Percentiles rank a stretch among this genome's conserved stretches.
Evolutionary conservation across 1,140 invertebrate species (phyloP).

Genomic region (Agraylea sexmaculata): DNA sequence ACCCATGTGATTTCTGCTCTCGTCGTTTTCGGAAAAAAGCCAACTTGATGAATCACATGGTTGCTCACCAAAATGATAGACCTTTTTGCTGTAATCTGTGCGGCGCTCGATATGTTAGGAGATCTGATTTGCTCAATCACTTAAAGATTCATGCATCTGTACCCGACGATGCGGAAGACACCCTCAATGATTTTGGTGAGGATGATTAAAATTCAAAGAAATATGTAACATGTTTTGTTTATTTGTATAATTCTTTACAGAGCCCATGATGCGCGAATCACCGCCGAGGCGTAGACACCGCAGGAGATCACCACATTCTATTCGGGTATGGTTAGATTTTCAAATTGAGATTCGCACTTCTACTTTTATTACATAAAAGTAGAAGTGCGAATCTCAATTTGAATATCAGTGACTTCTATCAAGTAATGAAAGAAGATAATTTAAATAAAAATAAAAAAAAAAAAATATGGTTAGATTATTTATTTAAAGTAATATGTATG

Average conservation of each 20-base stretch:
- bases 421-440: too few species aligned
- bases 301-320: too few species aligned
- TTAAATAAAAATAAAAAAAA: too few species aligned
- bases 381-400: too few species aligned
- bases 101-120: slow-evolving; percentile 61
- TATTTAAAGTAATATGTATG: too few species aligned
- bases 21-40: slow-evolving; percentile 70
- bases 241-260: slow-evolving; percentile 2
- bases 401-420: too few species aligned
- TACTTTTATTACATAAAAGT: too few species aligned
- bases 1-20: slow-evolving; percentile 75
- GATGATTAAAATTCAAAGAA: background rate
- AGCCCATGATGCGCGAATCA: background rate
- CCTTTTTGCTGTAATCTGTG: slow-evolving; percentile 68
- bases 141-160: slow-evolving; percentile 67
- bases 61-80: slow-evolving; percentile 66
- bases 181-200: slow-evolving; percentile 18
- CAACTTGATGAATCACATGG: slow-evolving; percentile 73
- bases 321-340: too few species aligned
- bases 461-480: too few species aligned
- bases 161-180: slow-evolving; percentile 47
- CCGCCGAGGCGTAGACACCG: too few species aligned
- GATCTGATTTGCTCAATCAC: slow-evolving; percentile 68
- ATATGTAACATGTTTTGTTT: background rate
- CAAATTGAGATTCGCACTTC: too few species aligned